These are phyloP conservation scores for Synergus gifuensis DNA, from an alignment of 2,888 invertebrate species.

Conservation along the genomic window DNA sequence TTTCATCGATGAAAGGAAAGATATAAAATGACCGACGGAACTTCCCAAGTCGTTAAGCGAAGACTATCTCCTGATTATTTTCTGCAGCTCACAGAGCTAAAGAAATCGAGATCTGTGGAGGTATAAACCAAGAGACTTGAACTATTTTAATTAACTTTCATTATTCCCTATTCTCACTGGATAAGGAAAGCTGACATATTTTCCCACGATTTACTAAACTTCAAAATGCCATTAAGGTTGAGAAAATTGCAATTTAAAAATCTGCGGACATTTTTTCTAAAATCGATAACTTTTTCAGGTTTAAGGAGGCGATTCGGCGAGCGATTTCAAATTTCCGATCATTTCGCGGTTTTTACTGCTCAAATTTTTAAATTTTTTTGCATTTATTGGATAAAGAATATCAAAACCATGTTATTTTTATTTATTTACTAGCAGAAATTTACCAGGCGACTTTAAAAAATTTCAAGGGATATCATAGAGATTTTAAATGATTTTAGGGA, in stretches of 20 bases:
- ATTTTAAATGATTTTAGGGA: no score
- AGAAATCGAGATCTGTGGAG: constrained; percentile 1
- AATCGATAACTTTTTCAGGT: no score
- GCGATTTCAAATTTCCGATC: no score
- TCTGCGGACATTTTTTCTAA: no score
- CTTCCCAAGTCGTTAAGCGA: neutral
- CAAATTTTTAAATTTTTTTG: no score
- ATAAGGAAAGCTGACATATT: neutral
- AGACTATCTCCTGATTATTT: constrained; percentile 7
- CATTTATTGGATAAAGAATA: no score
- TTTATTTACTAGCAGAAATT: no score
- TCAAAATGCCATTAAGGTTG: neutral
- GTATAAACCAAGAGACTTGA: neutral
- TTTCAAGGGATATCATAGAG: no score
- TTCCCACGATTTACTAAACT: neutral
- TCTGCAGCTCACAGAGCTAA: neutral
- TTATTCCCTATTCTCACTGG: neutral
- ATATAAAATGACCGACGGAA: neutral
- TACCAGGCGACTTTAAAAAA: no score
- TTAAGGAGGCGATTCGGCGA: no score
- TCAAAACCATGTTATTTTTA: no score
- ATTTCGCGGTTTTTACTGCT: no score
- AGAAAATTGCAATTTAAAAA: neutral
- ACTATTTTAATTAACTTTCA: constrained; percentile 7
- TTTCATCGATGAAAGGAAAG: constrained; percentile 2